Conservation (phyloP, 2,113 vertebrate species). For the Chroicocephalus ridibundus region DNA sequence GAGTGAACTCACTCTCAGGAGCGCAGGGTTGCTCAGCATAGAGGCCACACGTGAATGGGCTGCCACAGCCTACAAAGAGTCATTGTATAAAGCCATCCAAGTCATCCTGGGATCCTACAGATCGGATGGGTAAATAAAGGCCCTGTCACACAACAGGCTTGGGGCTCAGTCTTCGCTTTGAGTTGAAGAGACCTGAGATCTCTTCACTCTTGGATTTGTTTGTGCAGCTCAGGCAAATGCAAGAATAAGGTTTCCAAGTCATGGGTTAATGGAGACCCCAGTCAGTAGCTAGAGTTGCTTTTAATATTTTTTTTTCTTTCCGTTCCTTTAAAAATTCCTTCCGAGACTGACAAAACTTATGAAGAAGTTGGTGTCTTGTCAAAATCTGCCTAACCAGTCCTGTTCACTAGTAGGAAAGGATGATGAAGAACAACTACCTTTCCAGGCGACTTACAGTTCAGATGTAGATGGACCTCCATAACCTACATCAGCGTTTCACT, state of each 20-base stretch:
- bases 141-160: background rate
- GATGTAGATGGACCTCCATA: too few species aligned
- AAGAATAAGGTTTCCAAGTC: background rate
- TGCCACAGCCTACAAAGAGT: background rate
- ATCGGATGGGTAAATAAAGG: background rate
- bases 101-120: background rate
- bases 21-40: background rate
- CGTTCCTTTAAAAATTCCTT: background rate
- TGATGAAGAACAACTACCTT: background rate
- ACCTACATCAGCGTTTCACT: background rate
- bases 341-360: background rate
- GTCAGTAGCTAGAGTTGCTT: background rate
- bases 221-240: background rate
- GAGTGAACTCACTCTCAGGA: slow-evolving; percentile 10
- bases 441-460: background rate
- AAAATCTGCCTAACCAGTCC: background rate
- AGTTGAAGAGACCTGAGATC: background rate
- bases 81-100: background rate
- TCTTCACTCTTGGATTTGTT: background rate
- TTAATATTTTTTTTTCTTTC: background rate
- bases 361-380: background rate
- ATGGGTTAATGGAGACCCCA: background rate
- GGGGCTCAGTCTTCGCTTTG: background rate
- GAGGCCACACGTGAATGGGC: background rate
- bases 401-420: background rate